phyloP scores from a whole-genome alignment of 2,113 vertebrate genomes.

The Rhinolophus ferrumequinum region DNA sequence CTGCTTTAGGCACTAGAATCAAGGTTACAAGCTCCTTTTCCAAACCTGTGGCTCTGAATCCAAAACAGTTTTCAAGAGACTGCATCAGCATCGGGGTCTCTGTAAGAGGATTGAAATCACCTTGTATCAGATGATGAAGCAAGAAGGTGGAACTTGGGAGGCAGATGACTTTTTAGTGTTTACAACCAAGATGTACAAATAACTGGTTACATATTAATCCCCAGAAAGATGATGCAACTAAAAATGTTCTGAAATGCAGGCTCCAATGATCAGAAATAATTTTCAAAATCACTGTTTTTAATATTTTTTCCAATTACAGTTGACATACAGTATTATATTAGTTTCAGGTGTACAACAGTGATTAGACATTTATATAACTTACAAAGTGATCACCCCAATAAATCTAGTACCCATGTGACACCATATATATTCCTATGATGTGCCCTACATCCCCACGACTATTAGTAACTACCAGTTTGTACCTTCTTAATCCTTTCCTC shows the following conservation, averaged over 20 bases:
- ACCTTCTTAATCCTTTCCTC: no score
- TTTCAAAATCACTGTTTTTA: neutral
- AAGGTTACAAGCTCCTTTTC: neutral
- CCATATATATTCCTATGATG: no score
- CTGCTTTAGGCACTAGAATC: neutral
- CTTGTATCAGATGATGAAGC: neutral
- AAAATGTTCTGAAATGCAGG: neutral
- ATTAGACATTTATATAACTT: no score
- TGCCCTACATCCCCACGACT: no score
- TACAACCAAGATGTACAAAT: neutral
- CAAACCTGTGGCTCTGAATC: neutral
- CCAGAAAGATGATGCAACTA: slow-evolving; percentile 4
- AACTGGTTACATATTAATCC: neutral
- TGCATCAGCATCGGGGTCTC: neutral
- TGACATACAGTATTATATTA: no score
- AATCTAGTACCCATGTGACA: no score
- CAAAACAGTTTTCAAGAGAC: accelerated
- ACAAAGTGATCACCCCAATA: no score
- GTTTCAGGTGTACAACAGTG: no score
- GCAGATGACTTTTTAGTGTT: neutral
- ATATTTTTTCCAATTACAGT: no score
- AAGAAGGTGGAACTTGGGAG: neutral
- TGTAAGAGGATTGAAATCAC: neutral
- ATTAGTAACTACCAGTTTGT: no score
- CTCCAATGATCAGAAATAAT: neutral